Percentiles rank a stretch among this genome's conserved stretches.
Evolutionary conservation across 2,888 invertebrate genomes (phyloP).

Genomic region (Volucella bombylans): DNA sequence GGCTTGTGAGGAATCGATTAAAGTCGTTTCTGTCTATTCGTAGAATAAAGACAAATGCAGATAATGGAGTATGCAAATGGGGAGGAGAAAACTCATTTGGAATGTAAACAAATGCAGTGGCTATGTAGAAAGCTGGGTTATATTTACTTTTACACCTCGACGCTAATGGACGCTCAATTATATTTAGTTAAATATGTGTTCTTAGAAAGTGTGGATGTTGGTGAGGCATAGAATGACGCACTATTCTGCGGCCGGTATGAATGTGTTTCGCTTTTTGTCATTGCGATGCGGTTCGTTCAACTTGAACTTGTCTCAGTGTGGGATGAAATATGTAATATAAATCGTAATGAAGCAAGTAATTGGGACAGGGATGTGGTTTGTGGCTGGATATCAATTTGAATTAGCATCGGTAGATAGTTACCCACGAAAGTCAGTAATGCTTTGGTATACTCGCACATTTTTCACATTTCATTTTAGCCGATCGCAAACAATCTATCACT

Average conservation of each 20-base stretch:
- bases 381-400: too few relatives aligned
- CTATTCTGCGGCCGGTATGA: neutral
- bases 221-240: slow-evolving; percentile 1
- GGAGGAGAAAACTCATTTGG: slow-evolving; percentile 21
- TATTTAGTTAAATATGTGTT: slow-evolving; percentile 11
- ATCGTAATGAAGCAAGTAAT: too few relatives aligned
- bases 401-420: too few relatives aligned
- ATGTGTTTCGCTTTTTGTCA: slow-evolving; percentile 44
- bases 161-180: slow-evolving; percentile 32
- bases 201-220: slow-evolving; percentile 59
- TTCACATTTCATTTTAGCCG: too few relatives aligned
- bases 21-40: neutral
- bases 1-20: slow-evolving; percentile 2
- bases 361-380: too few relatives aligned
- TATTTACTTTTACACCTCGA: neutral
- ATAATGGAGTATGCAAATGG: slow-evolving; percentile 17
- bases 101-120: slow-evolving; percentile 49
- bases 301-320: slow-evolving; percentile 59
- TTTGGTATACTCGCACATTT: too few relatives aligned
- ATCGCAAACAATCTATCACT: too few relatives aligned
- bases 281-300: slow-evolving; percentile 50
- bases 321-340: too few relatives aligned
- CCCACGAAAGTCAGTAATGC: too few relatives aligned
- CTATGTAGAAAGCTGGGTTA: slow-evolving; percentile 48
- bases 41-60: neutral